Evolutionary conservation across 1,140 invertebrate species (phyloP), one percentile per base, ranked within the genome.

Genomic region (Bombus fervidus): DNA sequence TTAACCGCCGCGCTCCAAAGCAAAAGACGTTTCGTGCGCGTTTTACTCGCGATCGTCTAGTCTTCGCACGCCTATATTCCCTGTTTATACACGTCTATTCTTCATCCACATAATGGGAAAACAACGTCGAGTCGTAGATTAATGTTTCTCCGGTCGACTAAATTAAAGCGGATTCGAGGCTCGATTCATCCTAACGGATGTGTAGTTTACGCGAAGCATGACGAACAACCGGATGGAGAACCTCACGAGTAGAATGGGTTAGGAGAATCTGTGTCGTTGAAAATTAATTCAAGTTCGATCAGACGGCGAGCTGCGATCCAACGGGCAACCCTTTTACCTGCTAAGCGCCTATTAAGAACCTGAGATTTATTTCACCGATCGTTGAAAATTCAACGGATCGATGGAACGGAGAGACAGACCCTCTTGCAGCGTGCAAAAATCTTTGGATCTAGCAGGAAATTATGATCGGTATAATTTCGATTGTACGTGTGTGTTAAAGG

Each of bases 211-310:
- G 22, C 78, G 43, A 71, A 15, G 43, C 22, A 34, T 57, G 43
- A 71, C 15, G 64, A n/a, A 79, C 31, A 9, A 12, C 18, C 62
- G 41, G 10, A 22, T 18, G 41, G 25, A 25, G 18, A 69, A 64
- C 53, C 25, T 68, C 43, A 5, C 28, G 64, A 66, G 12, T 25
- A 18, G 64, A 47, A n/a, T 10, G 28, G 39, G 31, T 3, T 15
- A 8, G 37, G 37, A 72, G 47, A 53, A 53, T 31, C 43, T 15
- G 22, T 1, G 37, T 41, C 3, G 37, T 18, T n/a, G 69, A 34
- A 34, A 73, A 73, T 81, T 62, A 37, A 73, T 73, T 73, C 53
- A 8, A 9, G 69, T 81, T 62, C 71, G 57, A 81, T 73, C 62
- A 43, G 25, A 72, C 6, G 37, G 10, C 6, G 4, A n/a, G 18